phyloP scores from a whole-genome alignment of 2,797 vertebrate genomes.

The Psittacula derbiana region DNA sequence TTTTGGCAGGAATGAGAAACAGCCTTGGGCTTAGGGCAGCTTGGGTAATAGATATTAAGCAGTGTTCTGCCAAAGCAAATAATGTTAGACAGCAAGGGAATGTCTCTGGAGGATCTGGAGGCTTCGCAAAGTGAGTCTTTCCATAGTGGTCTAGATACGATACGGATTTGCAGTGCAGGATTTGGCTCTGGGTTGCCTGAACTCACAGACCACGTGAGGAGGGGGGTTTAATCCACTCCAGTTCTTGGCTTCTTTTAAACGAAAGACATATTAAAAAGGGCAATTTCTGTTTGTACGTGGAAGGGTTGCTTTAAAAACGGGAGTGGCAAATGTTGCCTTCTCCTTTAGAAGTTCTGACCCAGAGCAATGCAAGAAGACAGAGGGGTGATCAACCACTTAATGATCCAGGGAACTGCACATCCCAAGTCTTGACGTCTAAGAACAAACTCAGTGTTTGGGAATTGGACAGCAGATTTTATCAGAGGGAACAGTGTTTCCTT shows the following conservation, averaged over 20 bases:
- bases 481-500: background rate
- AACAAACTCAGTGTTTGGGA: background rate
- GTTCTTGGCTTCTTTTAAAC: background rate
- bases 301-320: background rate
- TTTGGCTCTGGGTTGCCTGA: background rate
- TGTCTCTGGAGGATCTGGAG: background rate
- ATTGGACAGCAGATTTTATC: rapidly evolving
- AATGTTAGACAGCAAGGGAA: background rate
- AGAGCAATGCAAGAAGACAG: background rate
- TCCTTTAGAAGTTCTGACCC: background rate
- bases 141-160: background rate
- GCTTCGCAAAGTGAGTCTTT: background rate
- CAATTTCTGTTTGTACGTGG: background rate
- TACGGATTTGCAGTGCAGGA: background rate
- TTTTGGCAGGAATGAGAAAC: background rate
- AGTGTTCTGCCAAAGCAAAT: background rate
- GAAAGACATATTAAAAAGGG: background rate
- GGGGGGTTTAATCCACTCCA: background rate
- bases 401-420: background rate
- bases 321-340: background rate
- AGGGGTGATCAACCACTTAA: too few species aligned
- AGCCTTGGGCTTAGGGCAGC: background rate
- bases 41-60: background rate
- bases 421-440: background rate
- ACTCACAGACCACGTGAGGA: background rate